Base-by-base conservation (phyloP, 1,140 invertebrate genomes). In the Neodiprion fabricii region DNA sequence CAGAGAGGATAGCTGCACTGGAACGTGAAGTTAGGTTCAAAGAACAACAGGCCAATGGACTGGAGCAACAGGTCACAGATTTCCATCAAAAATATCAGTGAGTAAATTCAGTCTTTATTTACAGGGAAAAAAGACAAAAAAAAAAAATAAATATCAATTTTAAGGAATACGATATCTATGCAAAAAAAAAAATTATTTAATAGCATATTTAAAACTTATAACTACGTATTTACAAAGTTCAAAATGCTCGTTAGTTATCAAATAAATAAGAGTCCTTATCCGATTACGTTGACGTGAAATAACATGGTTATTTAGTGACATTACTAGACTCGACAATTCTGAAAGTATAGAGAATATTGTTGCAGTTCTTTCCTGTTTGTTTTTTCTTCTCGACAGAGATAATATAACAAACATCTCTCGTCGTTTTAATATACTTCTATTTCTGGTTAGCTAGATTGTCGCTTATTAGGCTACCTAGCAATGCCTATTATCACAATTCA, bases 11-110 rank as follows among this genome's bases (percentile, higher is more conserved):
- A 40, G 89, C 86, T 74, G 81, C 85, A 49, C 78, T 92, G 66
- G 91, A 92, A 82, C 88, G 90, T 73, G 91, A 92, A 79, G 28
- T 91, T 12, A 85, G 88, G 77, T 83, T 86, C 14, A 90, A 90
- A 75, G 84, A 90, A 23, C 82, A 87, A 69, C 79, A 85, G 28
- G 28, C 72, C 1, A 74, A 77, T 7, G 75, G 74, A n/a, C 70
- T 82, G 47, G 83, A 89, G 48, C 83, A 87, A 70, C 84, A 85
- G 71, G 75, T 86, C 17, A 81, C 79, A 1, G 87, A 89, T 40
- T 9, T 87, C 8, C 81, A 87, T 70, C 84, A 85, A 9, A 87
- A 84, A 77, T 85, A 88, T 76, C 82, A 88, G 89, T 89, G 74
- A 89, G 89, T 87, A 80, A 28, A 72, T 74, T 65, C 69, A 76